Evolutionary conservation across 2,888 invertebrate genomes (phyloP), one percentile per base, ranked within the genome.

Genomic region (Aelia acuminata): DNA sequence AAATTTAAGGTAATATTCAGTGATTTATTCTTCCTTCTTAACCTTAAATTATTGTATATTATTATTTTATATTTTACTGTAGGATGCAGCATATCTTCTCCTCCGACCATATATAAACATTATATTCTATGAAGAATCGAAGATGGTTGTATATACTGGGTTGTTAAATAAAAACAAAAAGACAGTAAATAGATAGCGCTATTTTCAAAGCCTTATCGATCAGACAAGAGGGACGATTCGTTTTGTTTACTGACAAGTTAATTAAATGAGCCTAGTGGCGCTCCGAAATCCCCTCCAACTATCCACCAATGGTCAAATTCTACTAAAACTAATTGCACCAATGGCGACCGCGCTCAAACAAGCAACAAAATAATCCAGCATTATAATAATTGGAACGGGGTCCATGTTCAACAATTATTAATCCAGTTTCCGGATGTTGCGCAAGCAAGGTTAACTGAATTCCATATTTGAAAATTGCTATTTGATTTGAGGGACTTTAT

Each of bases 221-320:
- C 80, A 39, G 11, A 22, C n/a, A 57, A n/a, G 0, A 8, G 80
- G 15, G 43, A 57, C 53, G 39, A 85, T 85, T 85, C 85, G 85
- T 85, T 85, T 85, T 39, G 85, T 53, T 85, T 85, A 39, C 85
- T 85, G 85, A 85, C 85, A 85, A 85, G 85, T 85, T 85, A 85
- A 85, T 85, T 85, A 53, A 85, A 85, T 85, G 50, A 31, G 50
- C 5, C 53, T 18, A 53, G 35, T 47, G 80, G 80, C 22, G 43
- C 80, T n/a, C 31, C 2, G 43, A 43, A 80, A 4, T 43, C 7
- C 43, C 7, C 18, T 70, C 22, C 11, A 47, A 39, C 43, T n/a
- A n/a, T n/a, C n/a, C n/a, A n/a, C 80, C 7, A 80, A 39, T 80
- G 11, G n/a, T 22, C 80, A 43, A 80, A 43, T 47, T 39, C 80